Percentiles rank a stretch among this genome's conserved stretches.
Evolutionary conservation across 1,140 invertebrate genomes (phyloP).

Genomic region (Calephelis virginiensis): DNA sequence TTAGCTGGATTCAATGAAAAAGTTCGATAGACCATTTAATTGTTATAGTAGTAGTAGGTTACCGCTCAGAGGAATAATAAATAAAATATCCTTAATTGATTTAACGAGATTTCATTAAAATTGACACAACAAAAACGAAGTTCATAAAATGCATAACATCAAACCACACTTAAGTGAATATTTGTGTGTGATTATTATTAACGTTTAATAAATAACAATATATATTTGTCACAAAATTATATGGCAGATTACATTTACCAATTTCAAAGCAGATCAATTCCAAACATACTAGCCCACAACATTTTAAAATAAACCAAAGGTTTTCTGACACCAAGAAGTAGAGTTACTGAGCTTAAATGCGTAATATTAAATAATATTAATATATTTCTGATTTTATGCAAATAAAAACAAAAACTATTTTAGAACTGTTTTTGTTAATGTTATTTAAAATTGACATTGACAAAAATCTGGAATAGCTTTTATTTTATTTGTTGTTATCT

Average conservation of each 20-base stretch:
- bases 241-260: not conserved
- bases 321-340: not conserved
- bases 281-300: not conserved
- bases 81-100: not conserved
- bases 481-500: constrained; percentile 55
- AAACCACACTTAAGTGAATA: constrained; percentile 42
- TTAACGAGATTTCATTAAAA: constrained; percentile 18
- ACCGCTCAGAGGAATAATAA: not conserved
- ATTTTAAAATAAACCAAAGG: not conserved
- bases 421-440: too few species aligned
- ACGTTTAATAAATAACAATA: constrained; percentile 13
- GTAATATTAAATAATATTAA: not conserved
- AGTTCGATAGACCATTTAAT: not conserved
- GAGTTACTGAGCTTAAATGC: constrained; percentile 2
- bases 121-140: constrained; percentile 45
- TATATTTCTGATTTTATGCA: not conserved
- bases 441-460: too few species aligned
- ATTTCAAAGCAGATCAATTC: constrained; percentile 10
- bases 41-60: not conserved
- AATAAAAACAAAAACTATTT: not conserved
- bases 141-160: constrained; percentile 65
- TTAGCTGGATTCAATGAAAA: too few species aligned
- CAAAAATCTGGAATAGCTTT: not conserved
- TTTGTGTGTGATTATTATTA: constrained; percentile 5
- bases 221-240: not conserved